These are phyloP conservation scores for Diadegma fenestrale DNA, from an alignment of 2,888 invertebrate species.

Conservation along the genomic window DNA sequence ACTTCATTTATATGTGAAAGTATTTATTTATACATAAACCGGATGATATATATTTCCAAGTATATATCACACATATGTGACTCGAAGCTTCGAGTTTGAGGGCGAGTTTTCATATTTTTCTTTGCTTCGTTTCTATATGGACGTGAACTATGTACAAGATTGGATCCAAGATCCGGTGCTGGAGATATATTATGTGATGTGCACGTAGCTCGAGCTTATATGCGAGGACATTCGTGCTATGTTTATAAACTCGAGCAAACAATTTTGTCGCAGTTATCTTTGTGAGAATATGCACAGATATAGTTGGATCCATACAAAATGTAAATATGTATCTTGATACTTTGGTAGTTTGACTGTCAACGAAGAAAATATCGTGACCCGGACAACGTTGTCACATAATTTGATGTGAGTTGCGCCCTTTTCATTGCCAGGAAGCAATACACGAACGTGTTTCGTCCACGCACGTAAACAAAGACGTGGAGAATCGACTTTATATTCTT, in stretches of 20 bases:
- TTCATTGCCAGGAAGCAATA: background rate
- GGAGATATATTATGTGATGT: conserved; percentile 31
- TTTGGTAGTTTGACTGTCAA: background rate
- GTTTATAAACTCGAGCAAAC: conserved; percentile 64
- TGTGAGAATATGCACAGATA: background rate
- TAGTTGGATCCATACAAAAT: too few species aligned
- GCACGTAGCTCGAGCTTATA: conserved; percentile 39
- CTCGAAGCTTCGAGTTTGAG: background rate
- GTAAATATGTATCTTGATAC: background rate
- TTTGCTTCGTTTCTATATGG: conserved; percentile 2
- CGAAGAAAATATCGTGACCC: conserved; percentile 29
- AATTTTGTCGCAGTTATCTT: conserved; percentile 66
- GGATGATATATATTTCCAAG: background rate
- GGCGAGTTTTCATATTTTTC: conserved; percentile 26
- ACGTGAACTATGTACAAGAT: background rate
- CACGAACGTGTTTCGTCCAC: background rate
- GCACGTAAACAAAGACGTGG: background rate
- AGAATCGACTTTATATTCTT: conserved; percentile 46
- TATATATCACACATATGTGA: background rate
- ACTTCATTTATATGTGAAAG: conserved; percentile 8
- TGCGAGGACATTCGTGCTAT: conserved; percentile 53
- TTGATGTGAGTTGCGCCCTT: conserved; percentile 14
- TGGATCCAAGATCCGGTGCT: conserved; percentile 7
- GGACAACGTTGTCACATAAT: background rate
- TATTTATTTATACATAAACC: background rate